Conservation (phyloP, 2,888 invertebrate species). For the Sclerodermus sp. region DNA sequence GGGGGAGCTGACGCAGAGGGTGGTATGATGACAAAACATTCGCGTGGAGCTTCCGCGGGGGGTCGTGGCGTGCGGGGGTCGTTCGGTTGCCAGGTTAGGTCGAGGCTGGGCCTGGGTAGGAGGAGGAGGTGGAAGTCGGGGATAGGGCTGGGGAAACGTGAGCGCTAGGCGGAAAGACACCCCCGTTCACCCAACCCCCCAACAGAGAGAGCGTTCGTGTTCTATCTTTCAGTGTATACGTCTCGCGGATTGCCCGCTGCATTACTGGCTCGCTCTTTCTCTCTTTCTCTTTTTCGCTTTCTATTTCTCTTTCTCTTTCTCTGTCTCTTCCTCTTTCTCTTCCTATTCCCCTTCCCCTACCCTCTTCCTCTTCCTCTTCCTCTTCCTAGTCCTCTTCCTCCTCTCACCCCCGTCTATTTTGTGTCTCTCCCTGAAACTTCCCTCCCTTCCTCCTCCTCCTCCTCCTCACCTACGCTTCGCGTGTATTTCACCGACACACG, state of each 20-base stretch:
- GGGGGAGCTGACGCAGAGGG: conserved; percentile 31
- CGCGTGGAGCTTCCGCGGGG: conserved; percentile 49
- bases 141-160: conserved; percentile 38
- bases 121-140: conserved; percentile 24
- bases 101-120: conserved; percentile 13
- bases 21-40: conserved; percentile 56
- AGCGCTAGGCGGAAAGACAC: conserved; percentile 43
- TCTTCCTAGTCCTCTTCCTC: conserved; percentile 1
- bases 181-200: conserved; percentile 14
- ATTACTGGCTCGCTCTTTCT: background rate
- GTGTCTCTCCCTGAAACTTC: background rate
- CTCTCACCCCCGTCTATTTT: background rate
- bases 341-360: background rate
- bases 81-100: conserved; percentile 18
- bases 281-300: background rate
- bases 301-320: conserved; percentile 2
- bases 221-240: conserved; percentile 3
- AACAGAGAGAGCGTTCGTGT: background rate
- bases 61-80: conserved; percentile 6
- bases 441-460: conserved; percentile 4
- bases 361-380: background rate
- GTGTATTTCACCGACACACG: too few relatives aligned
- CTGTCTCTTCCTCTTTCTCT: background rate
- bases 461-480: conserved; percentile 6
- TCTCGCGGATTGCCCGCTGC: conserved; percentile 7